phyloP scores from a whole-genome alignment of 1,140 invertebrate genomes.

The Aphelinus certus region DNA sequence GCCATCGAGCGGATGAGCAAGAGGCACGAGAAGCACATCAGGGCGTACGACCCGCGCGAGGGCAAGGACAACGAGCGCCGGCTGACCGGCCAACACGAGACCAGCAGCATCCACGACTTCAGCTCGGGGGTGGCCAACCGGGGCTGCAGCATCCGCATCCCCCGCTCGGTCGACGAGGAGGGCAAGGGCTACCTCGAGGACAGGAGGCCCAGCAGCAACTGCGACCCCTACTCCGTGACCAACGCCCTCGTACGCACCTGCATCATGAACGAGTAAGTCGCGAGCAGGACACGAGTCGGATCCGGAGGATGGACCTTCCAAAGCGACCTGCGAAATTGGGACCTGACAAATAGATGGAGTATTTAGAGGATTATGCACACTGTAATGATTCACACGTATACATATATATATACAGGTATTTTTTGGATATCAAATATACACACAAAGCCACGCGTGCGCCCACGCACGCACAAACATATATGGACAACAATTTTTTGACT shows the following conservation, averaged over 20 bases:
- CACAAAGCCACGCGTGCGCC: no score
- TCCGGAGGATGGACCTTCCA: no score
- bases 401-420: background rate
- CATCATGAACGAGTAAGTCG: conserved; percentile 69
- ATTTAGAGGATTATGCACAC: conserved; percentile 9
- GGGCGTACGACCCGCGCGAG: conserved; percentile 86
- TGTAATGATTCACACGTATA: background rate
- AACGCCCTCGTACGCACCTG: conserved; percentile 81
- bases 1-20: conserved; percentile 84
- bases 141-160: conserved; percentile 84
- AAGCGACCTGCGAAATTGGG: conserved; percentile 9
- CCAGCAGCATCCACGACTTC: conserved; percentile 88
- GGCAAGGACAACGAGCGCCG: conserved; percentile 85
- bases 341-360: conserved; percentile 14
- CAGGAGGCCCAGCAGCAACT: conserved; percentile 91
- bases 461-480: no score
- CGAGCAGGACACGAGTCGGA: background rate
- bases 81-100: conserved; percentile 85
- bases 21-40: conserved; percentile 87
- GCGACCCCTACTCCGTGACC: conserved; percentile 87
- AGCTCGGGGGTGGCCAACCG: conserved; percentile 81
- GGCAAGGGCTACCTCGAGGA: conserved; percentile 94
- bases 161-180: conserved; percentile 83
- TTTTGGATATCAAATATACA: background rate
- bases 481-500: no score